A percentile compares a stretch with the other conserved stretches of the same genome.
Conservation (phyloP, 2,113 vertebrate genomes). For the Phylloscopus trochilus region DNA sequence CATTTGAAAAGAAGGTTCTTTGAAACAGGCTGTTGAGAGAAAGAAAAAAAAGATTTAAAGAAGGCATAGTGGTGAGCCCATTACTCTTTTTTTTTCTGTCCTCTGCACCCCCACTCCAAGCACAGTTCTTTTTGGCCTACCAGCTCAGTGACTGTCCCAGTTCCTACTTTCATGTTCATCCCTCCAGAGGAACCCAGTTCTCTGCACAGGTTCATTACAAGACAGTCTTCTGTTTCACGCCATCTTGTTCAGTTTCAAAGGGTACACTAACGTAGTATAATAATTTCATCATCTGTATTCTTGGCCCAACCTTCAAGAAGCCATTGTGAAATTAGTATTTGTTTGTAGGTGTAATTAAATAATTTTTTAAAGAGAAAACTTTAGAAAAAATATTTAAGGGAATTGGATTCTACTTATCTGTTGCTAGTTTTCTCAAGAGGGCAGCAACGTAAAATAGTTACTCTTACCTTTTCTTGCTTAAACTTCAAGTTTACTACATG, state of each 20-base stretch:
- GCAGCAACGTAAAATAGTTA: background rate
- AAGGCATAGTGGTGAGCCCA: background rate
- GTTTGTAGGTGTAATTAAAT: background rate
- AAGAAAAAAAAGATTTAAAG: background rate
- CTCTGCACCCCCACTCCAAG: background rate
- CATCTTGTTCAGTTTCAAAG: background rate
- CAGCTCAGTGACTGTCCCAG: background rate
- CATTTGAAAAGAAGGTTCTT: background rate
- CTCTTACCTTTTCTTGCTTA: background rate
- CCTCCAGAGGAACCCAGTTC: background rate
- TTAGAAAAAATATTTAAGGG: background rate
- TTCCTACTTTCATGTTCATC: background rate
- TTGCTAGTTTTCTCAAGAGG: background rate
- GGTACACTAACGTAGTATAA: background rate
- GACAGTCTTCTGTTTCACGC: background rate
- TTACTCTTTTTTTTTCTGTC: background rate
- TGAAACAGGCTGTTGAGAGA: background rate
- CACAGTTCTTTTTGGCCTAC: background rate
- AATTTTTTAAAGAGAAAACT: background rate
- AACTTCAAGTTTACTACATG: background rate
- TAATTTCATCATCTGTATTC: background rate
- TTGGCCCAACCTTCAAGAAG: background rate
- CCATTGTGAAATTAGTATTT: background rate
- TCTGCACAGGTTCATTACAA: background rate
- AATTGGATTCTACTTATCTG: background rate